These are phyloP conservation scores for Masnerella sp. DNA, from an alignment of 2,888 invertebrate species.

Conservation along the genomic window DNA sequence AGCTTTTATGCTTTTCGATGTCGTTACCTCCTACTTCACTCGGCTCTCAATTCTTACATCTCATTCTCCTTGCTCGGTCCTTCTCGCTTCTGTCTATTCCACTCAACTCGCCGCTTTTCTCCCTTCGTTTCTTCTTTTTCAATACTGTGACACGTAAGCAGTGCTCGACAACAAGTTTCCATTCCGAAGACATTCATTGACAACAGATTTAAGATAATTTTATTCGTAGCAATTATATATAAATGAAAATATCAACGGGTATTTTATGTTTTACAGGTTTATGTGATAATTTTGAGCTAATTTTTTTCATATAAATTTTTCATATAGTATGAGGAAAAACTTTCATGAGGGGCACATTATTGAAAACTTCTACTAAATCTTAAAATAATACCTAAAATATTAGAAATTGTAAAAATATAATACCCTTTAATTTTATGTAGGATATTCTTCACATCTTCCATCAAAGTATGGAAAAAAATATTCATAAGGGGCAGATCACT, in stretches of 20 bases:
- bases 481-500: too few species aligned
- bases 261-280: too few species aligned
- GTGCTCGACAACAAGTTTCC: conserved; percentile 16
- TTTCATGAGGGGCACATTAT: too few species aligned
- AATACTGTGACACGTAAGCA: conserved; percentile 32
- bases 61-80: conserved; percentile 22
- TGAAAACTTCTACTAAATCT: too few species aligned
- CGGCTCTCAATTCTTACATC: conserved; percentile 16
- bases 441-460: too few species aligned
- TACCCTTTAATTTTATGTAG: too few species aligned
- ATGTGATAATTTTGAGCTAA: neutral
- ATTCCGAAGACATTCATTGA: conserved; percentile 13
- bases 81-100: conserved; percentile 44
- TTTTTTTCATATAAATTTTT: too few species aligned
- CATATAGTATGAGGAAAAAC: too few species aligned
- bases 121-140: conserved; percentile 27
- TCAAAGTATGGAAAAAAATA: too few species aligned
- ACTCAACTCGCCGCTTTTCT: conserved; percentile 35
- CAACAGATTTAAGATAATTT: conserved; percentile 22
- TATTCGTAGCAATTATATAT: conserved; percentile 2
- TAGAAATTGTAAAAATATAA: too few species aligned
- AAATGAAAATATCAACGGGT: too few species aligned
- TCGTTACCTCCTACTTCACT: conserved; percentile 43
- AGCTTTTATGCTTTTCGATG: conserved; percentile 51
- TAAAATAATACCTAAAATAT: too few species aligned